A percentile compares a stretch with the other conserved stretches of the same genome.
These are phyloP conservation scores for Micromussa lordhowensis DNA, from an alignment of 92 coral and sea anemone genomes.

Conservation along the genomic window DNA sequence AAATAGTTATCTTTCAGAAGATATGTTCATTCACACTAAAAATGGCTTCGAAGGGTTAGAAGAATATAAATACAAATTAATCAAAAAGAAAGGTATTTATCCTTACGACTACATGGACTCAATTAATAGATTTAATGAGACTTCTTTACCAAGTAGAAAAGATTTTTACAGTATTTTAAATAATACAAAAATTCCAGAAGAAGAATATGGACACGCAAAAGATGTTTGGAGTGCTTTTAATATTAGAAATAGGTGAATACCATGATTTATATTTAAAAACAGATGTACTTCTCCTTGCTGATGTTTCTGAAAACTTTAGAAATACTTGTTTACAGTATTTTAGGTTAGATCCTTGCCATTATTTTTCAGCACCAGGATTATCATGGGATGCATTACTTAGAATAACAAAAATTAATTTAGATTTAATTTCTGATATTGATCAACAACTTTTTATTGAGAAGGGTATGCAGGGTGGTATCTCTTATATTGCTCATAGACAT, in stretches of 20 bases:
- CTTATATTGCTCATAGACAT: not conserved
- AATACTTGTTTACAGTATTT: not conserved
- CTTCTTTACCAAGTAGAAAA: not conserved
- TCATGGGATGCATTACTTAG: slow-evolving; percentile 18
- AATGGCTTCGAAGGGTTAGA: no score
- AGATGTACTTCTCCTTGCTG: no score
- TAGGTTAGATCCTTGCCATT: slow-evolving; percentile 11
- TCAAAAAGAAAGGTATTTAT: not conserved
- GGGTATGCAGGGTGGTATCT: slow-evolving; percentile 22
- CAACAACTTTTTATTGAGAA: slow-evolving; percentile 10
- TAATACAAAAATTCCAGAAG: not conserved
- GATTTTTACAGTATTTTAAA: not conserved
- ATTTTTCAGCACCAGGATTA: not conserved
- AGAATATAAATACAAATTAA: no score
- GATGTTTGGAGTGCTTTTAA: not conserved
- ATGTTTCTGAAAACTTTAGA: slow-evolving; percentile 25
- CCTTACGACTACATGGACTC: not conserved
- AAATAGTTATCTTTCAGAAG: no score
- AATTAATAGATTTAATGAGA: not conserved
- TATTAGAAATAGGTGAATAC: not conserved
- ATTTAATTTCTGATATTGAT: slow-evolving; percentile 16
- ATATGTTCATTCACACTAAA: no score
- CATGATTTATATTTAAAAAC: not conserved
- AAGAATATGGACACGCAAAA: not conserved
- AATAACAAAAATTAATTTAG: slow-evolving; percentile 2